Conservation (phyloP, 1,140 invertebrate genomes). For the Dinoponera quadriceps region DNA sequence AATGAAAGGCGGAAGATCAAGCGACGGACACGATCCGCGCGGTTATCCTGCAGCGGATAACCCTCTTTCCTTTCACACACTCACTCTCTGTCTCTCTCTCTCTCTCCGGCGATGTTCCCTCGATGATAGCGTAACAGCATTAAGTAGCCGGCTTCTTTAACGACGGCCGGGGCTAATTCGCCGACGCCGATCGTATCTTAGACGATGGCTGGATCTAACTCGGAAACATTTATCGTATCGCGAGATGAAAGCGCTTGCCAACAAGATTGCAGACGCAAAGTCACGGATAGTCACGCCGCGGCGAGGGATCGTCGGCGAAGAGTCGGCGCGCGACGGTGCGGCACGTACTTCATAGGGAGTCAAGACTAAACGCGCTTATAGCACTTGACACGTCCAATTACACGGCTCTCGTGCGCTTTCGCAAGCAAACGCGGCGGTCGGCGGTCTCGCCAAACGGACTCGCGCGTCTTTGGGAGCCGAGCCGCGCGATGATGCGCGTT, state of each 20-base stretch:
- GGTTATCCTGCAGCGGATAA: not conserved
- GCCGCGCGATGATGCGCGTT: conserved; percentile 11
- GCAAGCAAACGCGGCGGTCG: conserved; percentile 64
- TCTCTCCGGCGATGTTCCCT: not conserved
- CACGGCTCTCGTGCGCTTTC: conserved; percentile 72
- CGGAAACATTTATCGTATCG: conserved; percentile 55
- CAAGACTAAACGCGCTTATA: conserved; percentile 56
- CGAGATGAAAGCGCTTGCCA: conserved; percentile 56
- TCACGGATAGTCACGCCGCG: conserved; percentile 22
- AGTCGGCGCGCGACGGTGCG: conserved; percentile 13
- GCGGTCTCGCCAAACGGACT: conserved; percentile 43
- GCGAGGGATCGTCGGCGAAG: conserved; percentile 41
- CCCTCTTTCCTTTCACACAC: no score
- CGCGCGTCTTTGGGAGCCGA: conserved; percentile 32
- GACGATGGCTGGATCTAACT: conserved; percentile 55
- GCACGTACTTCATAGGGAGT: conserved; percentile 41
- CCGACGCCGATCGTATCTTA: conserved; percentile 33
- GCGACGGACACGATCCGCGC: conserved; percentile 2
- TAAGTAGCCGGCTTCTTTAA: conserved; percentile 42
- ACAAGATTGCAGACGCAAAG: conserved; percentile 40
- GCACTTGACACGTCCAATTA: conserved; percentile 77
- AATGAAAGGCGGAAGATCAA: conserved; percentile 57
- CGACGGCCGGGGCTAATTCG: conserved; percentile 39
- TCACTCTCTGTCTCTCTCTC: no score
- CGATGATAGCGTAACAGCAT: conserved; percentile 48